phyloP scores from a whole-genome alignment of 2,888 invertebrate species.

The Phalangium opilio region DNA sequence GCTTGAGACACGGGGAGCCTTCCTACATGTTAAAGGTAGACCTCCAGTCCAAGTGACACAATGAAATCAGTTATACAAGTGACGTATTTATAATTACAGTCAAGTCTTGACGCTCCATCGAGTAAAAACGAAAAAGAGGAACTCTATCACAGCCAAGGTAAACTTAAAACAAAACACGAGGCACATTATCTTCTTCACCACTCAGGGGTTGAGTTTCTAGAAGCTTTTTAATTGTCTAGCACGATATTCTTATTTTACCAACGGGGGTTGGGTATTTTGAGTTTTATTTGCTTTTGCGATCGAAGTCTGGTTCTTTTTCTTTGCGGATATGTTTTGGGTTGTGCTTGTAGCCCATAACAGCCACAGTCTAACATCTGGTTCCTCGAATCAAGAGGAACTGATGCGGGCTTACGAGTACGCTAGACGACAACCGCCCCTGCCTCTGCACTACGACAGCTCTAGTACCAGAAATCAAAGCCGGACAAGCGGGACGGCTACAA shows the following conservation, averaged over 20 bases:
- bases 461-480: conserved; percentile 15
- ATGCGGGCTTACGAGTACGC: conserved; percentile 21
- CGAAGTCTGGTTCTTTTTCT: not conserved
- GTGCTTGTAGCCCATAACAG: conserved; percentile 14
- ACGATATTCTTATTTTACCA: not conserved
- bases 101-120: conserved; percentile 18
- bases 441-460: conserved; percentile 13
- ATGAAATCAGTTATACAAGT: too few relatives aligned
- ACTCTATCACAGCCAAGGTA: conserved; percentile 18
- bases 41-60: too few relatives aligned
- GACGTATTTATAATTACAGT: conserved; percentile 6
- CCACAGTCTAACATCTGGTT: conserved; percentile 18
- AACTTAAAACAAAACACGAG: too few relatives aligned
- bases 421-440: conserved; percentile 15
- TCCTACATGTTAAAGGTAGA: conserved; percentile 16
- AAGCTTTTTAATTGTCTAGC: not conserved
- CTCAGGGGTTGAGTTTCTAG: not conserved
- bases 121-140: conserved; percentile 19
- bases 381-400: conserved; percentile 21
- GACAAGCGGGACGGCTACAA: conserved; percentile 15
- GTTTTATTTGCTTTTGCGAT: too few relatives aligned
- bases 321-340: not conserved
- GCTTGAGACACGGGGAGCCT: conserved; percentile 19
- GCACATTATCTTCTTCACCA: too few relatives aligned
- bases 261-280: too few relatives aligned